A percentile compares a stretch with the other conserved stretches of the same genome.
phyloP scores from a whole-genome alignment of 2,888 invertebrate genomes.

The Leucania comma region DNA sequence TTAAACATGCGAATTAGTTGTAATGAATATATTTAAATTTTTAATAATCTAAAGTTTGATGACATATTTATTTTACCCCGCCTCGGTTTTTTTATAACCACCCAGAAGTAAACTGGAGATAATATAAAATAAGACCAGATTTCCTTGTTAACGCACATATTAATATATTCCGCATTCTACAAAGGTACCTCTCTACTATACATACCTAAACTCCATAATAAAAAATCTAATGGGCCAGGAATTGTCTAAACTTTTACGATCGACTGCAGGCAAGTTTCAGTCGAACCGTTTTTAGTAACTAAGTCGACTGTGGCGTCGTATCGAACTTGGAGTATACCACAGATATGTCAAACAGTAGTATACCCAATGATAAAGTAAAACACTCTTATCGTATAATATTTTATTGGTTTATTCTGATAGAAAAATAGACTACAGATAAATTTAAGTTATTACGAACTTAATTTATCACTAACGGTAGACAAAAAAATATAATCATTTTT shows the following conservation, averaged over 20 bases:
- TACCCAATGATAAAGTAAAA: too few relatives aligned
- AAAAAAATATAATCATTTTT: not conserved
- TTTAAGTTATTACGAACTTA: not conserved
- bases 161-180: too few relatives aligned
- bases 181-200: too few relatives aligned
- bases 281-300: constrained; percentile 1
- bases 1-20: too few relatives aligned
- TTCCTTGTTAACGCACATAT: too few relatives aligned
- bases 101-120: too few relatives aligned
- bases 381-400: not conserved
- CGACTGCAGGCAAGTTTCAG: not conserved
- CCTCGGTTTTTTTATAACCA: too few relatives aligned
- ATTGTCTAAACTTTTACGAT: constrained; percentile 6
- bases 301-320: not conserved
- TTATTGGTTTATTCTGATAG: not conserved
- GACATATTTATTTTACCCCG: too few relatives aligned
- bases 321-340: not conserved
- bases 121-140: too few relatives aligned
- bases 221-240: not conserved
- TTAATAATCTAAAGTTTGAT: too few relatives aligned
- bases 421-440: not conserved
- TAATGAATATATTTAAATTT: too few relatives aligned
- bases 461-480: not conserved
- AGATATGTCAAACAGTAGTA: too few relatives aligned
- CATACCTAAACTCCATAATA: not conserved